A percentile compares a stretch with the other conserved stretches of the same genome.
Evolutionary conservation across 2,888 invertebrate genomes (phyloP).

Genomic region (Hirtodrosophila confusa): DNA sequence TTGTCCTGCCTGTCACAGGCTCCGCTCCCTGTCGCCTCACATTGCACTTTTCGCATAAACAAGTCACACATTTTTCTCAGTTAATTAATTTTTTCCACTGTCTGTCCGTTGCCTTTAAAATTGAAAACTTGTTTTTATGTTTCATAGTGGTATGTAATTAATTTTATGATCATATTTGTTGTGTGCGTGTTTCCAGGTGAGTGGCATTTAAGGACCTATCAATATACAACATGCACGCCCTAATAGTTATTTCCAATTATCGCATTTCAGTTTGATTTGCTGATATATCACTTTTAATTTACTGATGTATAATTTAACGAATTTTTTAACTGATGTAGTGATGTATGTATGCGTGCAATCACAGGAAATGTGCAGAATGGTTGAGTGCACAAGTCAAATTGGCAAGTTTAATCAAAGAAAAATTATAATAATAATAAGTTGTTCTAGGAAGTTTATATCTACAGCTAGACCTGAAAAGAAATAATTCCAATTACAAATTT

Average conservation of each 20-base stretch:
- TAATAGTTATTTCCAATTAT: neutral
- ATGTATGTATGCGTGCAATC: constrained; percentile 1
- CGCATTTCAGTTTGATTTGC: constrained; percentile 5
- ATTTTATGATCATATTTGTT: constrained; percentile 19
- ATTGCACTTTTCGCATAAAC: constrained; percentile 45
- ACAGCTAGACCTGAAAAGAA: too few species aligned
- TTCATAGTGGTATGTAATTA: constrained; percentile 12
- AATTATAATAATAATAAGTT: neutral
- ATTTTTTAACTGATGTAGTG: neutral
- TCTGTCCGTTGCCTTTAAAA: constrained; percentile 9
- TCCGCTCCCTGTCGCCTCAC: neutral
- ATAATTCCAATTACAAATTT: too few species aligned
- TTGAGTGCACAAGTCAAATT: neutral
- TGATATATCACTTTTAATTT: constrained; percentile 27
- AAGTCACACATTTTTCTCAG: constrained; percentile 53
- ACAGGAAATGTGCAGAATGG: constrained; percentile 14
- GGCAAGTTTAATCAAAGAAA: neutral
- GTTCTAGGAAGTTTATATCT: too few species aligned
- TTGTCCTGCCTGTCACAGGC: constrained; percentile 11
- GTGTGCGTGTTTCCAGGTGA: constrained; percentile 10
- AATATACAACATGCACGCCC: neutral
- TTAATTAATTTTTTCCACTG: constrained; percentile 59
- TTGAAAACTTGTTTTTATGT: constrained; percentile 23
- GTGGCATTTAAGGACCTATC: constrained; percentile 9
- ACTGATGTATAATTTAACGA: neutral